Percentiles rank a stretch among this genome's conserved stretches.
Conservation (phyloP, 2,797 vertebrate genomes). For the Pangasius macronema region DNA sequence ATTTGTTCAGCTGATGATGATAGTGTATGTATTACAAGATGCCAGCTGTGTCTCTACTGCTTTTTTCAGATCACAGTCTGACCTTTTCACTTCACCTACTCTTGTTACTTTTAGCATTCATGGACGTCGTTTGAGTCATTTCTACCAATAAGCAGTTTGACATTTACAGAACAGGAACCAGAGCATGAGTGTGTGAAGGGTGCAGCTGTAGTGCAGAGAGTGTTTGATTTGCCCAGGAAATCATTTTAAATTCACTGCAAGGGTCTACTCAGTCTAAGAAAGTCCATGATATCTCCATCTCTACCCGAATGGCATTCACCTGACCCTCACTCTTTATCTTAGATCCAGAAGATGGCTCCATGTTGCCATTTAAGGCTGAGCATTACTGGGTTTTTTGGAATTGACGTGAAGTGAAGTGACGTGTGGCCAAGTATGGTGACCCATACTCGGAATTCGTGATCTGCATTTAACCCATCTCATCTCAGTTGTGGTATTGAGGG, state of each 20-base stretch:
- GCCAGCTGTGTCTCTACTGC: not conserved
- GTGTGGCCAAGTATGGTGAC: too few relatives aligned
- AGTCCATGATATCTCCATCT: not conserved
- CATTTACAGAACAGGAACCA: constrained; percentile 18
- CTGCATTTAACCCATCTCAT: too few relatives aligned
- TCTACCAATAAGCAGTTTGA: constrained; percentile 8
- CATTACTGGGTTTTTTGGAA: not conserved
- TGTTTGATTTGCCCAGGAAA: not conserved
- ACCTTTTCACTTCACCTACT: not conserved
- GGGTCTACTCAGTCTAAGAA: not conserved
- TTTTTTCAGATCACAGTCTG: constrained; percentile 8
- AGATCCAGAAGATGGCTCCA: not conserved
- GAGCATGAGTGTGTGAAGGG: not conserved
- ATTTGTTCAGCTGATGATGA: not conserved
- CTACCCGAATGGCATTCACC: not conserved
- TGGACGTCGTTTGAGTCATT: not conserved
- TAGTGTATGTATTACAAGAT: not conserved
- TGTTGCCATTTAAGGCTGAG: not conserved
- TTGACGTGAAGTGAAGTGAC: too few relatives aligned
- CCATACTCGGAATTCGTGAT: too few relatives aligned
- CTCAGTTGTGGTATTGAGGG: too few relatives aligned
- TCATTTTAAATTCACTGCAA: not conserved
- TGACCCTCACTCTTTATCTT: not conserved
- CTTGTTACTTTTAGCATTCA: not conserved
- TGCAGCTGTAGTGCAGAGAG: not conserved